A percentile compares a stretch with the other conserved stretches of the same genome.
These are phyloP conservation scores for Antitype chi DNA, from an alignment of 2,888 invertebrate genomes.

Conservation along the genomic window DNA sequence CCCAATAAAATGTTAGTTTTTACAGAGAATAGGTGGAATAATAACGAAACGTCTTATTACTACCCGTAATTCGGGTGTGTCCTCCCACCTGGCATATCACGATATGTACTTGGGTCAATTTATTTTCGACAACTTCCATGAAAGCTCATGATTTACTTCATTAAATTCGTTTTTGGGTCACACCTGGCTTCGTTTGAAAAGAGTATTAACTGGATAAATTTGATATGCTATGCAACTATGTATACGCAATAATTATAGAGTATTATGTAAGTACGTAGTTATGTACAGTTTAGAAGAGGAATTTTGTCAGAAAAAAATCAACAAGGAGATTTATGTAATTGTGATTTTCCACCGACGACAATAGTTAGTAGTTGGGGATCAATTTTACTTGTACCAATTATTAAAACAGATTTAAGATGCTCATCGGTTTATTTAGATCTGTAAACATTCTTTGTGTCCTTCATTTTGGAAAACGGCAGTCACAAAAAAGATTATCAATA, in stretches of 20 bases:
- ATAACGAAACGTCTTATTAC: background rate
- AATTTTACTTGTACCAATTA: too few relatives aligned
- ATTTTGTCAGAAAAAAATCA: background rate
- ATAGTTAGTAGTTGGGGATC: too few relatives aligned
- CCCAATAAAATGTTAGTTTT: conserved; percentile 7
- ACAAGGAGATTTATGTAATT: too few relatives aligned
- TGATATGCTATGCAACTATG: background rate
- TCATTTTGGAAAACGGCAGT: too few relatives aligned
- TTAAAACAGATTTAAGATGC: too few relatives aligned
- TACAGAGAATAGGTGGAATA: conserved; percentile 4
- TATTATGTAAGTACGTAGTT: background rate
- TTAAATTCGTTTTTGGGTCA: conserved; percentile 14
- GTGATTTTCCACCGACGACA: too few relatives aligned
- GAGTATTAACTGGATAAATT: background rate
- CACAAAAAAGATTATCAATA: too few relatives aligned
- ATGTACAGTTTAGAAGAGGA: background rate
- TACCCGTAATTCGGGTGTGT: background rate
- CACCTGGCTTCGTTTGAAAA: conserved; percentile 11
- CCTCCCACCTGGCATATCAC: conserved; percentile 72
- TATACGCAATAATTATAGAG: background rate
- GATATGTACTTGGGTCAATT: conserved; percentile 55
- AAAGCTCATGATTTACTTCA: conserved; percentile 30
- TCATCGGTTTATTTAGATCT: too few relatives aligned
- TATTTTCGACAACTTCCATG: conserved; percentile 42
- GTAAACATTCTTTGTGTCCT: too few relatives aligned